phyloP scores from a whole-genome alignment of 2,888 invertebrate genomes.

The Drosophila nigritarsus region DNA sequence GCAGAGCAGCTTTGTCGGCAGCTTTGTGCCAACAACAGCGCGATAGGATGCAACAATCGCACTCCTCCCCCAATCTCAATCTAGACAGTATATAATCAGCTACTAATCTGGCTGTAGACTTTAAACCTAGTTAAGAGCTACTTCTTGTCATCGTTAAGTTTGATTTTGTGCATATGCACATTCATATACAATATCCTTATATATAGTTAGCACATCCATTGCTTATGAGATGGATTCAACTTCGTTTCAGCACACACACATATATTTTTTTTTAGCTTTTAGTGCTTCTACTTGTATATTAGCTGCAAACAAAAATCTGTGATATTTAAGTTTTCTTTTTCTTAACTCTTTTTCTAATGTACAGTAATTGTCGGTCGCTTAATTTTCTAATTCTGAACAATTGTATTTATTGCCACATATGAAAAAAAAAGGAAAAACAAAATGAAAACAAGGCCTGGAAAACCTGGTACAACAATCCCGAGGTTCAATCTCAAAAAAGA shows the following conservation, averaged over 20 bases:
- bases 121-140: constrained; percentile 68
- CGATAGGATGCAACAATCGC: constrained; percentile 10
- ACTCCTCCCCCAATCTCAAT: constrained; percentile 63
- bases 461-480: constrained; percentile 34
- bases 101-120: constrained; percentile 38
- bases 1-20: constrained; percentile 54
- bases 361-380: constrained; percentile 47
- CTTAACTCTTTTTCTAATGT: constrained; percentile 59
- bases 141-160: constrained; percentile 61
- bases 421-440: constrained; percentile 26
- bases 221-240: neutral
- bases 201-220: neutral
- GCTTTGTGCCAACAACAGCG: constrained; percentile 36
- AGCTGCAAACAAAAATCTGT: constrained; percentile 75
- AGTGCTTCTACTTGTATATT: constrained; percentile 42
- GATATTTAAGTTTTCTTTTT: constrained; percentile 82
- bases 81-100: constrained; percentile 66
- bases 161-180: constrained; percentile 59
- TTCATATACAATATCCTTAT: constrained; percentile 55
- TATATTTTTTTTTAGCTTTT: constrained; percentile 32
- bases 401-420: constrained; percentile 69
- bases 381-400: constrained; percentile 54
- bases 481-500: constrained; percentile 58
- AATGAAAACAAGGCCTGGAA: constrained; percentile 23
- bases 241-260: constrained; percentile 29